These are phyloP conservation scores for Oscheius sp. DNA, from an alignment of 2,888 invertebrate genomes.

Conservation along the genomic window DNA sequence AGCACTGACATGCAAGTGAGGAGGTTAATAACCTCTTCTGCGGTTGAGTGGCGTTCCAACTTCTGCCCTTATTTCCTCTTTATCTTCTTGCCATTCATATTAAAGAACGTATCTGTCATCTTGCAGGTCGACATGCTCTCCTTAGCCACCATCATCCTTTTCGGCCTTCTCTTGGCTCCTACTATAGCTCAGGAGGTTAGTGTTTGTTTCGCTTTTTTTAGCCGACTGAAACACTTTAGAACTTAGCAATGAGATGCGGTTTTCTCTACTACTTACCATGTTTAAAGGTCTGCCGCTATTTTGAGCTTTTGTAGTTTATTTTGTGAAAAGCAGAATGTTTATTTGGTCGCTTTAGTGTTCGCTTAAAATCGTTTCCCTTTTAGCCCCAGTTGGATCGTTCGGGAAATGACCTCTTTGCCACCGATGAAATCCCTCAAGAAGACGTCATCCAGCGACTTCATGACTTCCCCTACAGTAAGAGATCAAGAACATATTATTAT, in stretches of 20 bases:
- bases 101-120: too few species aligned
- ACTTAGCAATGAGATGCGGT: conserved; percentile 18
- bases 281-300: conserved; percentile 7
- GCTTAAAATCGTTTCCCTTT: background rate
- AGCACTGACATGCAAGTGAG: too few species aligned
- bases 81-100: too few species aligned
- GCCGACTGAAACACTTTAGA: too few species aligned
- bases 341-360: background rate
- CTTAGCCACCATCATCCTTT: conserved; percentile 1
- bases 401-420: background rate
- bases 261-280: conserved; percentile 21
- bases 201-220: too few species aligned
- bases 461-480: conserved; percentile 18
- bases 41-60: too few species aligned
- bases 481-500: background rate
- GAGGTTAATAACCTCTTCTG: too few species aligned
- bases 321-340: background rate
- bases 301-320: background rate
- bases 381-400: conserved; percentile 10
- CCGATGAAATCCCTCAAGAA: background rate
- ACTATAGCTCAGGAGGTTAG: conserved; percentile 1
- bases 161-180: background rate
- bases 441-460: conserved; percentile 6
- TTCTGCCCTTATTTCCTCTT: too few species aligned
- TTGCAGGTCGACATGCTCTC: background rate